A percentile compares a stretch with the other conserved stretches of the same genome.
Conservation (phyloP, 2,888 invertebrate genomes). For the Caenorhabditis doughertyi region DNA sequence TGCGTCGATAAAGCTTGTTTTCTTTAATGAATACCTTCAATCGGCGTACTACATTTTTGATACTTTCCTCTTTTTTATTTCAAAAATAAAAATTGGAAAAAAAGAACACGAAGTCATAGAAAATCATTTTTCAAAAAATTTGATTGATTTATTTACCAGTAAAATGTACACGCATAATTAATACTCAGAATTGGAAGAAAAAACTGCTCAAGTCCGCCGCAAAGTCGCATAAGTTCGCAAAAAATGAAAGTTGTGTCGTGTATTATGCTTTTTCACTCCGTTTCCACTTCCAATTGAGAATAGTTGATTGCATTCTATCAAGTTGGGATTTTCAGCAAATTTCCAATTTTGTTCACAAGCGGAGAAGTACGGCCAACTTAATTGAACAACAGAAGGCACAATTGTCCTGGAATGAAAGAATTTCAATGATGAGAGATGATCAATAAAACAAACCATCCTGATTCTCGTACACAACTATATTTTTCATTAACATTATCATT, state of each 20-base stretch:
- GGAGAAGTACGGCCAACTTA: conserved; percentile 67
- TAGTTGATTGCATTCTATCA: conserved; percentile 63
- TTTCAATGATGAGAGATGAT: no score
- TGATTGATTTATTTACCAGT: neutral
- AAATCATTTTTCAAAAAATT: no score
- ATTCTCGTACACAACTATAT: conserved; percentile 42
- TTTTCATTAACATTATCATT: conserved; percentile 40
- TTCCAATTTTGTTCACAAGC: conserved; percentile 68
- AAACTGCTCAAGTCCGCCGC: conserved; percentile 15
- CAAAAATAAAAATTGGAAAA: no score
- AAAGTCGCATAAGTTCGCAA: conserved; percentile 43
- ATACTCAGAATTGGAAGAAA: neutral
- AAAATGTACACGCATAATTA: conserved; percentile 4
- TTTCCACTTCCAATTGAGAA: conserved; percentile 9
- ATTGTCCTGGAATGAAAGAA: conserved; percentile 68
- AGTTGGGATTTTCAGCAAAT: conserved; percentile 50
- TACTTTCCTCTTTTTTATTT: no score
- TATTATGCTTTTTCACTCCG: conserved; percentile 13
- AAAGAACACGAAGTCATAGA: no score
- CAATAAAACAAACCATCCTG: conserved; percentile 33
- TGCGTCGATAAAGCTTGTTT: no score
- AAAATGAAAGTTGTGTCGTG: conserved; percentile 49
- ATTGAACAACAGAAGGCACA: conserved; percentile 52
- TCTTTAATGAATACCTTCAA: no score
- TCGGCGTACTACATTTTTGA: no score